These are phyloP conservation scores for Tetramorium alpestre DNA, from an alignment of 1,140 invertebrate genomes.

Conservation along the genomic window DNA sequence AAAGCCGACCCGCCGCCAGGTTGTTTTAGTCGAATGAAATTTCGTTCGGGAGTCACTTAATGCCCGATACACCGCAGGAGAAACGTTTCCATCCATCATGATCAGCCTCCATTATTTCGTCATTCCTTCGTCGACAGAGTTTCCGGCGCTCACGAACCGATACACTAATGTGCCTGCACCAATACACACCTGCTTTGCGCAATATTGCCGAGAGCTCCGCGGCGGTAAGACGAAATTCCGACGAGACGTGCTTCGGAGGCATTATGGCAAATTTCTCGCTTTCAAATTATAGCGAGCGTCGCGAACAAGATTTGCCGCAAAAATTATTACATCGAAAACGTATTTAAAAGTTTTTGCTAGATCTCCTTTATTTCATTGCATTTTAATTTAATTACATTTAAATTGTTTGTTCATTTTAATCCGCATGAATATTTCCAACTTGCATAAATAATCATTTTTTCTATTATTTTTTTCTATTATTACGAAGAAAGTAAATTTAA, in stretches of 20 bases:
- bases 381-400: not conserved
- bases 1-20: not conserved
- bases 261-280: conserved; percentile 38
- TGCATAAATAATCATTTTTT: not conserved
- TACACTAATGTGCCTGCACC: conserved; percentile 45
- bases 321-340: not conserved
- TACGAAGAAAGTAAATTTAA: not conserved
- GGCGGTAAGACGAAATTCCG: conserved; percentile 40
- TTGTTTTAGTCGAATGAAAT: conserved; percentile 54
- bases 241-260: not conserved
- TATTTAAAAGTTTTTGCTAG: not conserved
- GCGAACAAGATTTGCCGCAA: not conserved
- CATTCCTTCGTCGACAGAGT: conserved; percentile 51
- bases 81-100: conserved; percentile 60
- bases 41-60: conserved; percentile 51
- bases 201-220: conserved; percentile 28
- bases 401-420: not conserved
- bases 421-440: not conserved
- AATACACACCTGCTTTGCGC: conserved; percentile 37
- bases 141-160: conserved; percentile 41
- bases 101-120: conserved; percentile 59
- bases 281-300: not conserved
- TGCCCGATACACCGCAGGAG: conserved; percentile 44
- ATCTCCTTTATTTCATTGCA: not conserved
- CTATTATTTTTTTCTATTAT: not conserved